A percentile compares a stretch with the other conserved stretches of the same genome.
Evolutionary conservation across 2,888 invertebrate species (phyloP).

Genomic region (Leptinotarsa peninsularis): DNA sequence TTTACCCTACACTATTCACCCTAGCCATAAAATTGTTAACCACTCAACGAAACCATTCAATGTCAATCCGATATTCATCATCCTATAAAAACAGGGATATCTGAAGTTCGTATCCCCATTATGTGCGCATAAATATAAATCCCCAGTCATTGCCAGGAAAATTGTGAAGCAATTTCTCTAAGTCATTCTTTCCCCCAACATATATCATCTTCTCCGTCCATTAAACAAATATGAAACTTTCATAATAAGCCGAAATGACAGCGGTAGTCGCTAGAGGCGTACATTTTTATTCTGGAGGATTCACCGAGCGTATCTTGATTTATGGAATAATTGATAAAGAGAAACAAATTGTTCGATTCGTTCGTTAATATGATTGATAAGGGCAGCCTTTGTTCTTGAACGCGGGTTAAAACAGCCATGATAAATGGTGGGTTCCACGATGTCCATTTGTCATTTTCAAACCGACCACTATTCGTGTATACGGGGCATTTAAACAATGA

Average conservation of each 20-base stretch:
- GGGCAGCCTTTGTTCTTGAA: slow-evolving; percentile 54
- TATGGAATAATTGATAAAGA: slow-evolving; percentile 51
- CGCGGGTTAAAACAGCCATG: slow-evolving; percentile 55
- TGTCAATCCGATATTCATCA: background rate
- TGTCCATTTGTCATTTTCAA: slow-evolving; percentile 58
- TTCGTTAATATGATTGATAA: slow-evolving; percentile 58
- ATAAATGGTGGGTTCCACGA: slow-evolving; percentile 54
- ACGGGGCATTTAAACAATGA: slow-evolving; percentile 28
- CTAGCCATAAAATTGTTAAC: background rate
- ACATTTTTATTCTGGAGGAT: slow-evolving; percentile 13
- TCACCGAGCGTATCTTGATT: slow-evolving; percentile 47
- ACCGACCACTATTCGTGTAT: slow-evolving; percentile 38
- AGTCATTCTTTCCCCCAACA: slow-evolving; percentile 21
- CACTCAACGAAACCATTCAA: background rate
- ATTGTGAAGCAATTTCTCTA: slow-evolving; percentile 26
- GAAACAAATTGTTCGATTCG: slow-evolving; percentile 59
- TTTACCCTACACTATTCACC: background rate
- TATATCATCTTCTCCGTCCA: slow-evolving; percentile 22
- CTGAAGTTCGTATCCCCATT: background rate
- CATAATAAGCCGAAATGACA: slow-evolving; percentile 25
- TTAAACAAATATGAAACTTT: slow-evolving; percentile 25
- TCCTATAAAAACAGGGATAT: background rate
- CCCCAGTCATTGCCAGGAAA: slow-evolving; percentile 19
- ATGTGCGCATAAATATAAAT: slow-evolving; percentile 54
- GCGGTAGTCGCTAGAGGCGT: background rate